Evolutionary conservation across 2,113 vertebrate genomes (phyloP).

Genomic region (Panthera uncia): DNA sequence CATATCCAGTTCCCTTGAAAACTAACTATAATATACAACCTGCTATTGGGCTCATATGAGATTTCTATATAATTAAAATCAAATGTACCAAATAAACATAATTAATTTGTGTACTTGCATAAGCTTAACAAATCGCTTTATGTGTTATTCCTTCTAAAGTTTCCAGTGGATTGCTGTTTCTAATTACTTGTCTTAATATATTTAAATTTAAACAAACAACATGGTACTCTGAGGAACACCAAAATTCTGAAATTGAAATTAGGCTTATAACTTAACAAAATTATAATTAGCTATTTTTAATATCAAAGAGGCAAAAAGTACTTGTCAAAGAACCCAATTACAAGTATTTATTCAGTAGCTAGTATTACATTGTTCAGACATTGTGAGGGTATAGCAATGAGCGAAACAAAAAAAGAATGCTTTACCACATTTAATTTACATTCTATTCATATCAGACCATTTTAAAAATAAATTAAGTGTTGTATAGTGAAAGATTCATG

Average conservation of each 20-base stretch:
- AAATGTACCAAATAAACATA: not conserved
- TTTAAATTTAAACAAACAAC: not conserved
- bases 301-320: not conserved
- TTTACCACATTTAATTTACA: not conserved
- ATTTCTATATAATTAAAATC: conserved; percentile 10
- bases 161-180: not conserved
- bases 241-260: conserved; percentile 11
- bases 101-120: not conserved
- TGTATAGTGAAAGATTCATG: not conserved
- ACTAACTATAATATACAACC: not conserved
- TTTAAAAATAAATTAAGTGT: not conserved
- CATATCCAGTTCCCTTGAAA: not conserved
- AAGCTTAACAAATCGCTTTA: not conserved
- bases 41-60: not conserved
- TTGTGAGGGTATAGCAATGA: not conserved
- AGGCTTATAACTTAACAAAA: not conserved
- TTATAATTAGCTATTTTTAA: conserved; percentile 30
- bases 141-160: not conserved
- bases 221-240: not conserved
- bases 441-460: not conserved
- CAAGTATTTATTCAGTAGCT: conserved; percentile 7
- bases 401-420: not conserved
- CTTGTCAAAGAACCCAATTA: not conserved
- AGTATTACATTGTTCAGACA: not conserved
- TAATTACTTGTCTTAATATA: conserved; percentile 23